Evolutionary conservation across 53 echinoderm and acorn worm species (phyloP).

Genomic region (Stichopus horrens): DNA sequence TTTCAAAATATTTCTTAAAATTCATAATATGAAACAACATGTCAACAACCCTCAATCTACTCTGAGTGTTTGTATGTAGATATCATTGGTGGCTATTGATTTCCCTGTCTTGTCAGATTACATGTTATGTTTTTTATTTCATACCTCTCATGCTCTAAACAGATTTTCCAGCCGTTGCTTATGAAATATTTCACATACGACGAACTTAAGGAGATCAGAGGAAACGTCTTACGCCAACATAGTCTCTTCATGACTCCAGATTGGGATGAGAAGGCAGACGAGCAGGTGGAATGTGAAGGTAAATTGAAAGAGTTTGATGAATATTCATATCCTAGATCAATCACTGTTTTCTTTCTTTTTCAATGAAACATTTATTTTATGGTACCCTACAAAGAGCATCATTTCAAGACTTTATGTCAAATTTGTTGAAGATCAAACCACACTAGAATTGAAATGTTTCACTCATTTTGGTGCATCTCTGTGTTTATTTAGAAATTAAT

Average conservation of each 20-base stretch:
- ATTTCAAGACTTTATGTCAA: no score
- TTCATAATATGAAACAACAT: no score
- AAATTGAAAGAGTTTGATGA: not conserved
- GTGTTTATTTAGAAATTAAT: no score
- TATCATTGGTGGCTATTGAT: no score
- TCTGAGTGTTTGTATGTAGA: no score
- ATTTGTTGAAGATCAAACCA: no score
- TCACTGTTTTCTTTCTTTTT: not conserved
- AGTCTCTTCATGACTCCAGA: conserved; percentile 73
- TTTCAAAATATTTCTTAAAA: no score
- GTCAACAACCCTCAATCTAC: no score
- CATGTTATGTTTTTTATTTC: not conserved
- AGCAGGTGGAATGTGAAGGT: conserved; percentile 58
- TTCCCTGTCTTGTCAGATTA: not conserved
- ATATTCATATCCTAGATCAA: not conserved
- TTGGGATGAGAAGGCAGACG: conserved; percentile 73
- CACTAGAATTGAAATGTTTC: no score
- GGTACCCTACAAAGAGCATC: not conserved
- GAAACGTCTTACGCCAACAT: conserved; percentile 81
- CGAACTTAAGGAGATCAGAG: conserved; percentile 83
- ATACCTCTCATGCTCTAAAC: not conserved
- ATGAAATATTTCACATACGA: conserved; percentile 94
- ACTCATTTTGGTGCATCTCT: no score
- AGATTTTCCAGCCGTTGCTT: conserved; percentile 95
- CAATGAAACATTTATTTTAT: not conserved